A percentile compares a stretch with the other conserved stretches of the same genome.
Conservation (phyloP, 1,140 invertebrate species). For the Lycorma delicatula region DNA sequence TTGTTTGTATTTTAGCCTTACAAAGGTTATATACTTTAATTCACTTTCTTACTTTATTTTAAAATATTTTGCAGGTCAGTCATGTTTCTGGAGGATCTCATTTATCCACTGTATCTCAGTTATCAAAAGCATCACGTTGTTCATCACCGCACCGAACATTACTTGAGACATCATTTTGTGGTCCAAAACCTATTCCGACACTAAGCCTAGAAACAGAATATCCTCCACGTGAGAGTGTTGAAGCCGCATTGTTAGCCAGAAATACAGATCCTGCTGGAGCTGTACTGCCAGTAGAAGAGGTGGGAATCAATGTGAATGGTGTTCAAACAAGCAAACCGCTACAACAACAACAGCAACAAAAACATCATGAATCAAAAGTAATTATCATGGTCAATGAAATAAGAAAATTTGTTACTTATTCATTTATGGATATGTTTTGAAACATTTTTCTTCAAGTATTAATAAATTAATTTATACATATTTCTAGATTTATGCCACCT, state of each 20-base stretch:
- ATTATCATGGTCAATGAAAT: too few relatives aligned
- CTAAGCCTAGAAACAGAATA: slow-evolving; percentile 42
- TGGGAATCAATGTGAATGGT: neutral
- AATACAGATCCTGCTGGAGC: slow-evolving; percentile 47
- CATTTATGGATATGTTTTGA: too few relatives aligned
- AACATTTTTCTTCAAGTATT: too few relatives aligned
- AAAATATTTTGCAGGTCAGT: slow-evolving; percentile 24
- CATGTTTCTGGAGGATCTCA: slow-evolving; percentile 44
- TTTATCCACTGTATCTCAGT: slow-evolving; percentile 50
- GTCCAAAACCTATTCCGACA: slow-evolving; percentile 52
- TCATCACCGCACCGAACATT: slow-evolving; percentile 82
- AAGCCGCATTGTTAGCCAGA: slow-evolving; percentile 52
- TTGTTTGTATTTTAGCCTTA: too few relatives aligned
- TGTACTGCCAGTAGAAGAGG: slow-evolving; percentile 33
- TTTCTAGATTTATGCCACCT: too few relatives aligned
- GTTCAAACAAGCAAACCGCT: neutral
- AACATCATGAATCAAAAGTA: neutral
- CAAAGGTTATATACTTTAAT: too few relatives aligned
- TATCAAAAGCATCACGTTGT: slow-evolving; percentile 55
- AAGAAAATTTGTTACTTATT: too few relatives aligned
- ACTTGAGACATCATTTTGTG: slow-evolving; percentile 81
- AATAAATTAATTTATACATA: too few relatives aligned
- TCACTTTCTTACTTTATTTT: too few relatives aligned
- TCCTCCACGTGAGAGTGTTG: slow-evolving; percentile 46
- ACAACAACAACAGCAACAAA: neutral